Percentiles rank a stretch among this genome's conserved stretches.
phyloP scores from a whole-genome alignment of 2,888 invertebrate genomes.

The Protophormia terraenovae region DNA sequence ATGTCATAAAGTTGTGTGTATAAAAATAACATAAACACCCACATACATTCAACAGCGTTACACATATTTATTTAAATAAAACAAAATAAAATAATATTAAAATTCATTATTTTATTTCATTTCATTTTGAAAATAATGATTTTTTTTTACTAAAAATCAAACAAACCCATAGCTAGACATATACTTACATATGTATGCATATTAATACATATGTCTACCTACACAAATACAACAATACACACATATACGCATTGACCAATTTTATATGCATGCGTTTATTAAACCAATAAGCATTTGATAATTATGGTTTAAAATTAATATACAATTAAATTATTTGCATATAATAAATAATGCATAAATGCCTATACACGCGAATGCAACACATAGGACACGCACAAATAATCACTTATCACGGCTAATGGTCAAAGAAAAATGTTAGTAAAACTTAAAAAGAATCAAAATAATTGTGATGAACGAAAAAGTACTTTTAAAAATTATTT shows the following conservation, averaged over 20 bases:
- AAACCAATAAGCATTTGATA: constrained; percentile 67
- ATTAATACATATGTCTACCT: neutral
- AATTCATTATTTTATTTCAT: constrained; percentile 25
- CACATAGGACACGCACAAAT: constrained; percentile 14
- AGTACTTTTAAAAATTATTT: too few species aligned
- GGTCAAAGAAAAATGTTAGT: constrained; percentile 13
- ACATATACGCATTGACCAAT: neutral
- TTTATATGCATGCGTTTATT: constrained; percentile 50
- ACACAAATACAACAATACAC: too few species aligned
- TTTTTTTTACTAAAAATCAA: constrained; percentile 19
- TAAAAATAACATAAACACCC: neutral
- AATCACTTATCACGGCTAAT: neutral
- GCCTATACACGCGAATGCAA: constrained; percentile 1
- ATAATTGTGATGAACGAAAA: too few species aligned
- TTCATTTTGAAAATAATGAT: neutral
- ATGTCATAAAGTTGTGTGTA: constrained; percentile 5
- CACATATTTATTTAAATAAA: neutral
- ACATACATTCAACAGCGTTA: neutral
- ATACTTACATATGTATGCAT: neutral
- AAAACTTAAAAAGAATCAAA: too few species aligned
- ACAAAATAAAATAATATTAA: constrained; percentile 1
- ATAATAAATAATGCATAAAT: constrained; percentile 63
- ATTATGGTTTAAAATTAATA: constrained; percentile 69
- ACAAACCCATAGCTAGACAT: neutral
- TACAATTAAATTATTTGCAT: constrained; percentile 70